Conservation (phyloP, 2,888 invertebrate species). For the Spodoptera exigua region DNA sequence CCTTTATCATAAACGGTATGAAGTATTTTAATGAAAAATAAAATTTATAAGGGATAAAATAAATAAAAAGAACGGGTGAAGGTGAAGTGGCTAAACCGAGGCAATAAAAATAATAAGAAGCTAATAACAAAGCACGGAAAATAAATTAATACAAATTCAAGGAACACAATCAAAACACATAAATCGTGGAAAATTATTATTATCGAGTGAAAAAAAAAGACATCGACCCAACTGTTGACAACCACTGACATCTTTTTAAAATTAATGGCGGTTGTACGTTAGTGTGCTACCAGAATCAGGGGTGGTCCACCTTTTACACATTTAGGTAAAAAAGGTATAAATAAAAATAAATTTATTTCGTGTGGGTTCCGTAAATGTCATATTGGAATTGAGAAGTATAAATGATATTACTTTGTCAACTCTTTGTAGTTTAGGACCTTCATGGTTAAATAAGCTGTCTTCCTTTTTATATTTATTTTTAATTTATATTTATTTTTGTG, state of each 20-base stretch:
- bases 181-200: constrained; percentile 78
- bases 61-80: constrained; percentile 47
- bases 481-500: no score
- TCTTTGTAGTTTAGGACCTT: constrained; percentile 10
- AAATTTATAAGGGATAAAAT: constrained; percentile 46
- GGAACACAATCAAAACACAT: constrained; percentile 75
- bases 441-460: not conserved
- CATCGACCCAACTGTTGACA: constrained; percentile 84
- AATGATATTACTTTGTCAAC: constrained; percentile 39
- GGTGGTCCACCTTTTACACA: constrained; percentile 84
- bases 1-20: constrained; percentile 40
- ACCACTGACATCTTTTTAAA: constrained; percentile 81
- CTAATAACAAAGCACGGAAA: constrained; percentile 55
- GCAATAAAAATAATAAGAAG: constrained; percentile 51
- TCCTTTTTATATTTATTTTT: no score
- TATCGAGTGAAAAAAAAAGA: constrained; percentile 66
- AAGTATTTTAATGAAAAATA: constrained; percentile 43
- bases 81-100: constrained; percentile 52
- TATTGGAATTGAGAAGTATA: constrained; percentile 29
- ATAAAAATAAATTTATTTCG: constrained; percentile 5
- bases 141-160: constrained; percentile 64
- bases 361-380: constrained; percentile 49
- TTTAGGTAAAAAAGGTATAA: constrained; percentile 44
- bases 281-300: constrained; percentile 84
- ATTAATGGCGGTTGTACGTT: constrained; percentile 84